These are phyloP conservation scores for Opisthograptis luteolata DNA, from an alignment of 2,888 invertebrate genomes.

Conservation along the genomic window DNA sequence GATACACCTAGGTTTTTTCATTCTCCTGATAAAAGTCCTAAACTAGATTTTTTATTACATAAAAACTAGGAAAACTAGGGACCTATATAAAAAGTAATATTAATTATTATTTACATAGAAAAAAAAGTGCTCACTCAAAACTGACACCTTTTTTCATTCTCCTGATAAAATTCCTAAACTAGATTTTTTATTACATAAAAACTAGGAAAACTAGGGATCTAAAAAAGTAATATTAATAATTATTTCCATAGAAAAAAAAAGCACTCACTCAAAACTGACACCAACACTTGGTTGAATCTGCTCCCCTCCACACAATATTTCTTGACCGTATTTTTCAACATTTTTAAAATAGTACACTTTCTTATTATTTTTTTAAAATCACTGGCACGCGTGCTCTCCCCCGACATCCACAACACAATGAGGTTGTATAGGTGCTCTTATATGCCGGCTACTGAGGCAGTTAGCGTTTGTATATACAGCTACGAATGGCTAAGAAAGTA, in stretches of 20 bases:
- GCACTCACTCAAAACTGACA: conserved; percentile 68
- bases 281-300: conserved; percentile 69
- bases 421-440: conserved; percentile 1
- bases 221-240: neutral
- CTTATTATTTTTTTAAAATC: conserved; percentile 19
- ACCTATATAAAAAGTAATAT: neutral
- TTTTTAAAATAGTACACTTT: conserved; percentile 44
- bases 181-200: neutral
- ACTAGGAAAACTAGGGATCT: neutral
- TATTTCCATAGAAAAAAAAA: too few relatives aligned
- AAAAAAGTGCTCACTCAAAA: conserved; percentile 62
- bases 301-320: conserved; percentile 77
- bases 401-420: conserved; percentile 22
- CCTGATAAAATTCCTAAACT: too few relatives aligned
- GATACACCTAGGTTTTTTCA: too few relatives aligned
- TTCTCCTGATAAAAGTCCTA: too few relatives aligned
- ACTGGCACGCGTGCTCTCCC: conserved; percentile 31
- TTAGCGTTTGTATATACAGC: neutral
- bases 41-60: too few relatives aligned
- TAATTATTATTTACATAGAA: too few relatives aligned
- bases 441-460: neutral
- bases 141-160: too few relatives aligned
- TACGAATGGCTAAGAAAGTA: neutral
- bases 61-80: neutral
- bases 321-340: conserved; percentile 77